Conservation (phyloP, 2,797 vertebrate species). For the Ceyx erithaca region DNA sequence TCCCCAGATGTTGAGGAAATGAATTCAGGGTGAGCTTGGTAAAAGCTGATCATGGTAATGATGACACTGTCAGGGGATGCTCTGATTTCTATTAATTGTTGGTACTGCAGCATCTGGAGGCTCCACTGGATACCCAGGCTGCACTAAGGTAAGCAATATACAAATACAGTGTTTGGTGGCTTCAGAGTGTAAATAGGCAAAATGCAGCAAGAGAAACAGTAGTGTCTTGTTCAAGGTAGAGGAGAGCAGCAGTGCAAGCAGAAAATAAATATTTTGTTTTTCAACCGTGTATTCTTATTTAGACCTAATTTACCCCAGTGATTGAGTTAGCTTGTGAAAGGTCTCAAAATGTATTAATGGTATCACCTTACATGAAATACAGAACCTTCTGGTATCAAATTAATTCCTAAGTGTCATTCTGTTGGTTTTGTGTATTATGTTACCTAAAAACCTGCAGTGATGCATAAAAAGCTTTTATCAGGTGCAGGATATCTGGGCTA, state of each 20-base stretch:
- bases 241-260: not conserved
- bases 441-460: not conserved
- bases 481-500: not conserved
- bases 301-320: not conserved
- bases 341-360: not conserved
- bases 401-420: not conserved
- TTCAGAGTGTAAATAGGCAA: not conserved
- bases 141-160: not conserved
- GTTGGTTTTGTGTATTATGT: not conserved
- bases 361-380: not conserved
- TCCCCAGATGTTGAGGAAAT: not conserved
- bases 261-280: not conserved
- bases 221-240: not conserved
- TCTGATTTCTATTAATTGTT: slow-evolving; percentile 19
- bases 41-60: not conserved
- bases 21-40: not conserved
- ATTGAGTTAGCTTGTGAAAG: not conserved
- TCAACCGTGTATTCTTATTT: not conserved
- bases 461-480: not conserved
- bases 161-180: not conserved
- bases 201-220: not conserved
- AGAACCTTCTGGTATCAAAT: not conserved
- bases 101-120: not conserved
- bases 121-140: not conserved
- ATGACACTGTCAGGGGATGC: not conserved